phyloP scores from a whole-genome alignment of 2,888 invertebrate genomes.

The Melanargia galathea region DNA sequence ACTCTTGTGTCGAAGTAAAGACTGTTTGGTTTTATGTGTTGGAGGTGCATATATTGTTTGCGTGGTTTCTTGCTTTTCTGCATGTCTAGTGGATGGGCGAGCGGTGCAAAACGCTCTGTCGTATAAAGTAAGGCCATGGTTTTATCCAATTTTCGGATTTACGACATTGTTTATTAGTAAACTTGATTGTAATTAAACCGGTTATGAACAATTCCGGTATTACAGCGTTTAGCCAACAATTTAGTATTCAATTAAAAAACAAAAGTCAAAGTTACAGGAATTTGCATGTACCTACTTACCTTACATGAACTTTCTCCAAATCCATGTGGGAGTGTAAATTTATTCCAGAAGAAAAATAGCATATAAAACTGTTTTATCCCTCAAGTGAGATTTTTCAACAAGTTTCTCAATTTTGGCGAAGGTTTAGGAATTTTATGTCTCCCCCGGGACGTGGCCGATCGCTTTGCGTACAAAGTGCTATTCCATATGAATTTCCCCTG shows the following conservation, averaged over 20 bases:
- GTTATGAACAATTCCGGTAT: too few species aligned
- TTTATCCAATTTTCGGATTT: too few species aligned
- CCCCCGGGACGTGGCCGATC: constrained; percentile 63
- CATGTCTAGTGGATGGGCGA: too few species aligned
- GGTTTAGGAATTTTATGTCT: constrained; percentile 71
- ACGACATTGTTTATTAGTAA: too few species aligned
- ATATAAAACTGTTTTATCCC: constrained; percentile 55
- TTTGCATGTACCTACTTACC: constrained; percentile 15
- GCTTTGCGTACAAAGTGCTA: constrained; percentile 73
- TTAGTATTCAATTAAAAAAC: too few species aligned
- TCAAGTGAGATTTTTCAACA: constrained; percentile 71
- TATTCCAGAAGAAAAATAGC: constrained; percentile 43
- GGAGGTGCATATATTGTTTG: too few species aligned
- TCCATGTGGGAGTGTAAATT: constrained; percentile 24
- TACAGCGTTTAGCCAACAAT: not conserved
- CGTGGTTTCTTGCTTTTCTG: too few species aligned
- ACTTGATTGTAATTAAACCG: too few species aligned
- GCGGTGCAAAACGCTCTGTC: too few species aligned
- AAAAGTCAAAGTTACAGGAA: not conserved
- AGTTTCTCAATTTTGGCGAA: constrained; percentile 71
- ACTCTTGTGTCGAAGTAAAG: too few species aligned
- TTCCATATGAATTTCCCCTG: constrained; percentile 67
- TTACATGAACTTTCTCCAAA: constrained; percentile 10
- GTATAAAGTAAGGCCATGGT: too few species aligned
- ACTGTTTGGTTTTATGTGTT: too few species aligned